These are phyloP conservation scores for Rotaria macrura DNA, from an alignment of 2,888 invertebrate genomes.

Conservation along the genomic window DNA sequence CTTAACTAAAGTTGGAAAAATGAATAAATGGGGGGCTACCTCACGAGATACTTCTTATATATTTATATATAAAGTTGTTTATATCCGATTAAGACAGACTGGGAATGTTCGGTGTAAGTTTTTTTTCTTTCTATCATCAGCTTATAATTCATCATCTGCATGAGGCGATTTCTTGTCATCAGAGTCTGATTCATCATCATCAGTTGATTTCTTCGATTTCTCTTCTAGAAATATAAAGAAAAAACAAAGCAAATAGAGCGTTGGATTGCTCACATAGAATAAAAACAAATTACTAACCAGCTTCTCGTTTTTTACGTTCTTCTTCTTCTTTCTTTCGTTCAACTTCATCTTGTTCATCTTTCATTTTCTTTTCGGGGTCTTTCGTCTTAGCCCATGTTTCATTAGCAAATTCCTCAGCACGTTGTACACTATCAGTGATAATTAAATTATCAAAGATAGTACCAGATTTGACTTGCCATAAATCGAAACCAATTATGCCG, in stretches of 20 bases:
- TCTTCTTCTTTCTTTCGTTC: conserved; percentile 31
- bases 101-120: background rate
- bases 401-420: conserved; percentile 60
- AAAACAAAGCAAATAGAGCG: no score
- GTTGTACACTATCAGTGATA: conserved; percentile 73
- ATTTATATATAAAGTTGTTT: background rate
- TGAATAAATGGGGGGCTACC: background rate
- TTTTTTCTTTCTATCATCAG: background rate
- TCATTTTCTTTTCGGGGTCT: conserved; percentile 24
- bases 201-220: background rate
- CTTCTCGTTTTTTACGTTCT: conserved; percentile 30
- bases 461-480: conserved; percentile 88
- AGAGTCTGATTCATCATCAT: background rate
- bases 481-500: conserved; percentile 80
- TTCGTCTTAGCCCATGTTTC: conserved; percentile 48
- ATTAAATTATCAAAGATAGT: conserved; percentile 95
- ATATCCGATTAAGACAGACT: background rate
- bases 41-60: background rate
- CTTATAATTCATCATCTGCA: background rate
- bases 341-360: conserved; percentile 27
- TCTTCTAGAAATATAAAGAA: background rate
- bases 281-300: background rate
- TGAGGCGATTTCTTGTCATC: background rate
- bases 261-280: background rate
- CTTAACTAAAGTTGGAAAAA: background rate